These are phyloP conservation scores for Himantopus leucocephalus DNA, from an alignment of 2,113 vertebrate species.

Conservation along the genomic window DNA sequence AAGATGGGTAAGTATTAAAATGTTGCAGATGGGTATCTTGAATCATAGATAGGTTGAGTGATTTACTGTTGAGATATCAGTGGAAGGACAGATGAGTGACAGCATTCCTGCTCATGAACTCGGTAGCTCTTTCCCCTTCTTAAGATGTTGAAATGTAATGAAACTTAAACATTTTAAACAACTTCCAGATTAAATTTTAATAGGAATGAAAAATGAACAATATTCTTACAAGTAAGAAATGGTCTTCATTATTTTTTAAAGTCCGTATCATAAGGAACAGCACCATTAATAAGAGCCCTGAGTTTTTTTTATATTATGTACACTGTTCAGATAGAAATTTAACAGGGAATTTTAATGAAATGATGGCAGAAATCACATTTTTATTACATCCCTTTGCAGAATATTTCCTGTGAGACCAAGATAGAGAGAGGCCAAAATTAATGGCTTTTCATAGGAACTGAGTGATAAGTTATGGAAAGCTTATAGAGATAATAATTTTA, in stretches of 20 bases:
- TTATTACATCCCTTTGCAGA: background rate
- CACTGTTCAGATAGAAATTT: slow-evolving; percentile 54
- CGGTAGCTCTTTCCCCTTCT: slow-evolving; percentile 12
- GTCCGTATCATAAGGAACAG: background rate
- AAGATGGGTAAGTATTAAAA: background rate
- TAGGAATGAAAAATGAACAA: background rate
- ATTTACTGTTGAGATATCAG: background rate
- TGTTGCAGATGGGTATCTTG: background rate
- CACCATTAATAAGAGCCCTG: background rate
- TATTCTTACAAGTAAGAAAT: background rate
- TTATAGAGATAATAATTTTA: background rate
- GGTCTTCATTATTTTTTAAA: background rate
- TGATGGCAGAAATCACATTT: background rate
- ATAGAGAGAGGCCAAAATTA: background rate
- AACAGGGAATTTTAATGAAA: background rate
- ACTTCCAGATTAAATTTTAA: background rate
- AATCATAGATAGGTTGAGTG: background rate
- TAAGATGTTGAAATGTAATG: background rate
- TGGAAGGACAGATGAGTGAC: slow-evolving; percentile 25
- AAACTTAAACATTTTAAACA: background rate
- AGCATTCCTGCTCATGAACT: slow-evolving; percentile 18
- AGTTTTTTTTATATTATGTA: background rate
- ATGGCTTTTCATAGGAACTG: background rate
- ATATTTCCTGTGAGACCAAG: background rate
- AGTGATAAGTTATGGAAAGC: background rate